Base-by-base conservation (phyloP, 2,113 vertebrate genomes). In the Saguinus midas region DNA sequence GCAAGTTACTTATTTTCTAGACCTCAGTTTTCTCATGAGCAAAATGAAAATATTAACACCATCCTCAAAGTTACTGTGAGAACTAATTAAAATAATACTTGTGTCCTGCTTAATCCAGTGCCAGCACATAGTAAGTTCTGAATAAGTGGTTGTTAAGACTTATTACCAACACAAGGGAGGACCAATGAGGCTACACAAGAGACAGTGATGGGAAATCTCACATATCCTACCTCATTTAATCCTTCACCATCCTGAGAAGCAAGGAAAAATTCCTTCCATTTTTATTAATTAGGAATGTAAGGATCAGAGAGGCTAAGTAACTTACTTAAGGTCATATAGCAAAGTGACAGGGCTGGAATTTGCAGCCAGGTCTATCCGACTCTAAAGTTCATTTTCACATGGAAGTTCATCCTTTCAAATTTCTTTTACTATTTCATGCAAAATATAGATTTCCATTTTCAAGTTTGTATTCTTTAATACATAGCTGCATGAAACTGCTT, bases 11-110 rank as follows among this genome's bases (percentile, higher is more conserved):
- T 87, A 50, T 78, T 86, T 95, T 73, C 52, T 87, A 91, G 64
- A 64, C 32, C 7, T 90, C 2, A 1, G 43, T 86, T 94, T 92
- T n/a, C 50, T 94, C n/a, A 64, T 82, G 48, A 95, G 78, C 58
- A 94, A 94, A 92, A 83, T 48, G 29, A 85, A 94, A 94, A 87
- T 72, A 92, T 82, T n/a, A 81, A 92, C 57, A 45, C 52, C 66
- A 23, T n/a, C 52, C 45, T 91, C 57, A 91, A 87, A 87, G 57
- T 87, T 94, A 82, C 40, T 58, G 3, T 78, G 45, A 80, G 1
- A 27, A 79, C 64, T 90, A 76, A 87, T 80, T 85, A 66, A 68
- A 84, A 83, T 40, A 92, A 92, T 70, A 82, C 9, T 75, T 79
- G 23, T 52, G 58, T 93, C 29, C 29, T 85, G 23, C 10, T 95